A percentile compares a stretch with the other conserved stretches of the same genome.
These are phyloP conservation scores for Pampusana beccarii DNA, from an alignment of 2,113 vertebrate genomes.

Conservation along the genomic window DNA sequence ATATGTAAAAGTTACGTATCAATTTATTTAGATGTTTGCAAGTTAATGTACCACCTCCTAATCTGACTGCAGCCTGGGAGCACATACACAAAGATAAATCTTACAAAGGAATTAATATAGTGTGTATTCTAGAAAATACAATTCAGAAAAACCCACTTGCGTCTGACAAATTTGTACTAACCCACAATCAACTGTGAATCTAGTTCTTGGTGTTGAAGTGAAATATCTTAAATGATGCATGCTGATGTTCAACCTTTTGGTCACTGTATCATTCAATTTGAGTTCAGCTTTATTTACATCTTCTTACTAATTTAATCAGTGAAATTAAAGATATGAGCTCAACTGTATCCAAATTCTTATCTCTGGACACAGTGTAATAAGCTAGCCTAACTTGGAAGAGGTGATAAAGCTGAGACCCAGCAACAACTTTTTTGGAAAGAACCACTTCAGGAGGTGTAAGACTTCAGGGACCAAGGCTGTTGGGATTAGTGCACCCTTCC, in stretches of 20 bases:
- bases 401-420: not conserved
- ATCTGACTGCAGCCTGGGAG: constrained; percentile 30
- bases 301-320: constrained; percentile 48
- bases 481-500: not conserved
- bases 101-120: constrained; percentile 1
- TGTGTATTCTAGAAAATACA: constrained; percentile 10
- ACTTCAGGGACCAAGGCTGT: constrained; percentile 61
- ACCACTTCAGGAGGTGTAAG: constrained; percentile 13
- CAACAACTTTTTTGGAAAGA: not conserved
- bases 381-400: constrained; percentile 19
- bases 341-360: constrained; percentile 48
- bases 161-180: constrained; percentile 60
- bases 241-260: constrained; percentile 52
- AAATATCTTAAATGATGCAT: constrained; percentile 63
- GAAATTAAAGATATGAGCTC: constrained; percentile 17
- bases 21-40: not conserved
- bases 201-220: constrained; percentile 67
- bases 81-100: constrained; percentile 3
- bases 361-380: constrained; percentile 48
- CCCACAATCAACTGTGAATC: constrained; percentile 57
- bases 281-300: constrained; percentile 62
- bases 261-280: constrained; percentile 54
- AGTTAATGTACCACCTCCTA: constrained; percentile 4
- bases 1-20: not conserved
- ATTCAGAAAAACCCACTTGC: constrained; percentile 41